Conservation (phyloP, 2,113 vertebrate species). For the Sprattus sprattus region DNA sequence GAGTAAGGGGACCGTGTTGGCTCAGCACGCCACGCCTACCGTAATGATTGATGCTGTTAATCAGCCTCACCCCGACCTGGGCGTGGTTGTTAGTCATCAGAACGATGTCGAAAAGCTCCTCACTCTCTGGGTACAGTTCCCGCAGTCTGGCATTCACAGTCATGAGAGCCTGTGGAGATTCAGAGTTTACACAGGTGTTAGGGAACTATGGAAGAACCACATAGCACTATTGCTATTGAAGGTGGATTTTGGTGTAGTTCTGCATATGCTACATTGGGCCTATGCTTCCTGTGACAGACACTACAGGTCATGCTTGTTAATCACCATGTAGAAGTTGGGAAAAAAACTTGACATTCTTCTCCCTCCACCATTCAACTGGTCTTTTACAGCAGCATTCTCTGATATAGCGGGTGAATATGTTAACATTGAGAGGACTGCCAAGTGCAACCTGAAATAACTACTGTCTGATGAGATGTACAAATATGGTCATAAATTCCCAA, state of each 20-base stretch:
- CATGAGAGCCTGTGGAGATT: conserved; percentile 71
- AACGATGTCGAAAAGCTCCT: conserved; percentile 94
- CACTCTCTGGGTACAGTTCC: conserved; percentile 85
- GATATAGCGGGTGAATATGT: neutral
- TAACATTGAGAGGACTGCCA: neutral
- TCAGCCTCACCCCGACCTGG: conserved; percentile 93
- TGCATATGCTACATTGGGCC: too few relatives aligned
- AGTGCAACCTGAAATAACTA: neutral
- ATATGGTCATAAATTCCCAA: neutral
- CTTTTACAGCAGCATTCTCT: neutral
- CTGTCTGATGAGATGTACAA: neutral
- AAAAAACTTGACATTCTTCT: neutral
- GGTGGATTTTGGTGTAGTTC: neutral
- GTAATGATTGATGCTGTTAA: conserved; percentile 97
- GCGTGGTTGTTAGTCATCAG: conserved; percentile 98
- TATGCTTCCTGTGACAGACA: neutral
- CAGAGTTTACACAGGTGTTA: neutral
- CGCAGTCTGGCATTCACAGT: conserved; percentile 83
- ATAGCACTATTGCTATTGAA: neutral
- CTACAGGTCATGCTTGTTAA: too few relatives aligned
- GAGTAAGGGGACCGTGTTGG: neutral
- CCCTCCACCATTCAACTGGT: neutral
- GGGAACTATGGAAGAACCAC: too few relatives aligned
- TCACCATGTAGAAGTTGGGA: too few relatives aligned
- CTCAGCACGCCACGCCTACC: conserved; percentile 67